Percentiles rank a stretch among this genome's conserved stretches.
phyloP scores from a whole-genome alignment of 2,797 vertebrate genomes.

The Falco columbarius region DNA sequence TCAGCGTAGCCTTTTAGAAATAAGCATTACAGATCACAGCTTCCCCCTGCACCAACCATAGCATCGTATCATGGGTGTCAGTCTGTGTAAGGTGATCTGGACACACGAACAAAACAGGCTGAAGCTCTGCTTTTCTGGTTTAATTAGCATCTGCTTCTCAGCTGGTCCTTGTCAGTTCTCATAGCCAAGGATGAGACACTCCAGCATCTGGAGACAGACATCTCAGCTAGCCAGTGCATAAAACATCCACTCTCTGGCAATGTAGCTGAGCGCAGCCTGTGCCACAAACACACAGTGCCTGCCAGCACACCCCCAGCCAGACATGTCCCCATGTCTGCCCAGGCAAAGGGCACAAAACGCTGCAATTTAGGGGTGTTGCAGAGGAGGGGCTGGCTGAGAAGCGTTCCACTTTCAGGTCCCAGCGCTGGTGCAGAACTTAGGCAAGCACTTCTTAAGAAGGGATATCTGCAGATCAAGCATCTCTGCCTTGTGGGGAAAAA shows the following conservation, averaged over 20 bases:
- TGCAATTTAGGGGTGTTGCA: neutral
- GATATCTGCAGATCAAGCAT: neutral
- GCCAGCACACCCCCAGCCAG: neutral
- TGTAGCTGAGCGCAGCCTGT: fast-evolving
- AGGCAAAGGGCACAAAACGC: fast-evolving
- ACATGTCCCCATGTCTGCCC: fast-evolving
- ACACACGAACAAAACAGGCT: neutral
- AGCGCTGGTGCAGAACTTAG: neutral
- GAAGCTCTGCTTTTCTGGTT: neutral
- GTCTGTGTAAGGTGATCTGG: neutral
- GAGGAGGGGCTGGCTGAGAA: neutral
- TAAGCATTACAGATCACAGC: neutral
- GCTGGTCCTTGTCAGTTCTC: conserved; percentile 5
- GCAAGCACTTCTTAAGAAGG: neutral
- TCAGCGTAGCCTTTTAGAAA: neutral
- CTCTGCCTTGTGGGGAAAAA: neutral
- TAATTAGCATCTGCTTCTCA: conserved; percentile 16
- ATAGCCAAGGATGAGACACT: neutral
- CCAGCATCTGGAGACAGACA: neutral
- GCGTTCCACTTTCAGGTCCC: neutral
- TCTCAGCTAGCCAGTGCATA: neutral
- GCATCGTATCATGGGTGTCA: too few species aligned
- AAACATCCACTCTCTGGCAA: neutral
- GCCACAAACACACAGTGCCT: neutral
- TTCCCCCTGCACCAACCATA: neutral